These are phyloP conservation scores for Turnix velox DNA, from an alignment of 2,113 vertebrate species.

Conservation along the genomic window DNA sequence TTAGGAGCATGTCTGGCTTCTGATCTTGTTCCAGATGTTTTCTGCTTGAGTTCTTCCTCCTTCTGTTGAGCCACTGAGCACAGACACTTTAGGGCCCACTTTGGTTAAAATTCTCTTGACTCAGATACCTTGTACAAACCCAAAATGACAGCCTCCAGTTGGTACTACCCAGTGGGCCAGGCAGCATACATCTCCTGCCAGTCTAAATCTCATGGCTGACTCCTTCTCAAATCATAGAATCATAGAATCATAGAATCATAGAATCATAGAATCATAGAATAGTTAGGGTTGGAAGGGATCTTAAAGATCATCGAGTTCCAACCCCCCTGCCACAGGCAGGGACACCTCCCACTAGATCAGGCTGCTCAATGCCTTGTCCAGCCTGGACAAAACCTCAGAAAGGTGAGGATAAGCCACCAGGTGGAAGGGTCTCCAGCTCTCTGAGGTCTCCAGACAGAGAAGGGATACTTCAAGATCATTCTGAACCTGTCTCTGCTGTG, in stretches of 20 bases:
- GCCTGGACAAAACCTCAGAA: not conserved
- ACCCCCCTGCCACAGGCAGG: too few relatives aligned
- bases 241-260: too few relatives aligned
- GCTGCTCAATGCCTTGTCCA: too few relatives aligned
- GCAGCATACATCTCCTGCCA: not conserved
- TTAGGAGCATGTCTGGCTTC: not conserved
- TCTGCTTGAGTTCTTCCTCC: not conserved
- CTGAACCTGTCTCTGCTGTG: not conserved
- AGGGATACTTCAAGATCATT: not conserved
- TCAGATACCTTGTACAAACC: not conserved
- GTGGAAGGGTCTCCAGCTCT: not conserved
- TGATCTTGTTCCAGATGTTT: slow-evolving; percentile 17
- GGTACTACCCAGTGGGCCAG: not conserved
- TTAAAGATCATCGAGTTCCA: too few relatives aligned
- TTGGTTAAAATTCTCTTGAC: not conserved
- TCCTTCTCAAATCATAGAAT: not conserved
- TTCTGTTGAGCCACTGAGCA: not conserved
- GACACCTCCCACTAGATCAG: too few relatives aligned
- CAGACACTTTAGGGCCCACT: not conserved
- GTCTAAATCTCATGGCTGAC: not conserved
- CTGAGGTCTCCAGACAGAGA: not conserved
- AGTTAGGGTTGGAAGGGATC: too few relatives aligned
- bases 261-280: too few relatives aligned
- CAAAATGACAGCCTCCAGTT: not conserved
- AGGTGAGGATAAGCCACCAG: rapidly evolving